Evolutionary conservation across 2,113 vertebrate genomes (phyloP).

Genomic region (Myotis brandtii): DNA sequence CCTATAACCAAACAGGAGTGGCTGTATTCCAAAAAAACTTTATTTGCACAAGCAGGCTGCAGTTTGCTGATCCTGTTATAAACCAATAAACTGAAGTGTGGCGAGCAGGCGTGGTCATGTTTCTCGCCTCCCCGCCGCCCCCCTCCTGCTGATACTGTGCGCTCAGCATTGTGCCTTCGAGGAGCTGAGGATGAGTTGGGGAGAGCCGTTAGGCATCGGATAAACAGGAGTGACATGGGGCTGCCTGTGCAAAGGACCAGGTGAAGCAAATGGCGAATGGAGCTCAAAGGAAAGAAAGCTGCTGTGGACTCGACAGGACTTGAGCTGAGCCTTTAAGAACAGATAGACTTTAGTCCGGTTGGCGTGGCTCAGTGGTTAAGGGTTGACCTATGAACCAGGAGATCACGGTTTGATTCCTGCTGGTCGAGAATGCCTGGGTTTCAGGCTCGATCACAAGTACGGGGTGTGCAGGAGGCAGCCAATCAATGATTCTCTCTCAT

Average conservation of each 20-base stretch:
- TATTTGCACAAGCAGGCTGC: neutral
- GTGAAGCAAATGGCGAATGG: neutral
- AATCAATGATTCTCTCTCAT: too few relatives aligned
- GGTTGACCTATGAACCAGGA: too few relatives aligned
- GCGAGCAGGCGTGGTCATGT: too few relatives aligned
- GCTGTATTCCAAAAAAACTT: neutral
- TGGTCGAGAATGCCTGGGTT: too few relatives aligned
- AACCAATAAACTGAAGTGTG: neutral
- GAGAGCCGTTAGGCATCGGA: neutral
- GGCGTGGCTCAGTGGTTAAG: too few relatives aligned
- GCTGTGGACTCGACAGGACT: neutral
- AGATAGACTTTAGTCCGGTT: neutral
- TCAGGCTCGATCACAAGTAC: too few relatives aligned
- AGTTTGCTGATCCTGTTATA: neutral
- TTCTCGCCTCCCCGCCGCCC: accelerated
- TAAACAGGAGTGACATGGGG: neutral
- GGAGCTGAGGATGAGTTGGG: neutral
- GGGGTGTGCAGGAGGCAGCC: too few relatives aligned
- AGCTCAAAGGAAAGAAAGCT: neutral
- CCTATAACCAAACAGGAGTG: accelerated
- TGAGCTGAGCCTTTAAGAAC: neutral
- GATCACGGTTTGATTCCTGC: too few relatives aligned
- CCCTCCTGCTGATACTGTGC: neutral
- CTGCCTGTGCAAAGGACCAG: neutral
- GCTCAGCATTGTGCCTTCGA: neutral